A percentile compares a stretch with the other conserved stretches of the same genome.
Conservation (phyloP, 2,797 vertebrate genomes). For the Rhinatrema bivittatum region DNA sequence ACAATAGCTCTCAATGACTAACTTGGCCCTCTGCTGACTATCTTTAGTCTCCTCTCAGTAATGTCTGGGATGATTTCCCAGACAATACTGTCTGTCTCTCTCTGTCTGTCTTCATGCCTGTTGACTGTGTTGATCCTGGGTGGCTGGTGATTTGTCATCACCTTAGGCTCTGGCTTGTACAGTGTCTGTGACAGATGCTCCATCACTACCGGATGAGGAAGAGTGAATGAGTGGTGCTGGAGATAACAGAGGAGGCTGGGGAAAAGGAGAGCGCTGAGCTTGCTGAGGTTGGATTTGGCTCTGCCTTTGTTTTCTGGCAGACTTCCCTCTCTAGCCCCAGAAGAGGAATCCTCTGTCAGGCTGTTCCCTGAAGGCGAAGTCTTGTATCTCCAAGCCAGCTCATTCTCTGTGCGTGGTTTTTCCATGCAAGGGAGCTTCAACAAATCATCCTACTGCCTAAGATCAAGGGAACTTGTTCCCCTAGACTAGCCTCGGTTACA, state of each 20-base stretch:
- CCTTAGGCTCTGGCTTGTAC: constrained; percentile 4
- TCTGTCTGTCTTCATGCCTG: constrained; percentile 40
- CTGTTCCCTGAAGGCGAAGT: too few species aligned
- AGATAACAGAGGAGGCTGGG: constrained; percentile 24
- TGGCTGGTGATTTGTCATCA: constrained; percentile 45
- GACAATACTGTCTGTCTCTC: constrained; percentile 11
- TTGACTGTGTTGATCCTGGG: constrained; percentile 33
- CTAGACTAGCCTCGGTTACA: too few species aligned
- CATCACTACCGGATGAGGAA: constrained; percentile 27
- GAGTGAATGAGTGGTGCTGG: constrained; percentile 4
- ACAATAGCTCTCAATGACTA: too few species aligned
- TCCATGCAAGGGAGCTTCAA: too few species aligned
- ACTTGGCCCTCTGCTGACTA: not conserved
- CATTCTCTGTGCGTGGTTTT: too few species aligned
- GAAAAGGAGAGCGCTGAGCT: not conserved
- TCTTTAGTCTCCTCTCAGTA: constrained; percentile 37
- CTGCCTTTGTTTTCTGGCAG: accelerated
- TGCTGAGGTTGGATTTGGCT: not conserved
- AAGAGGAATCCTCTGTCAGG: accelerated
- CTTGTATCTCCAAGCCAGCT: too few species aligned
- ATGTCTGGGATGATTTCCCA: constrained; percentile 30
- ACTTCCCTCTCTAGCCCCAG: not conserved
- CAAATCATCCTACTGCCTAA: too few species aligned
- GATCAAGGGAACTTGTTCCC: too few species aligned
- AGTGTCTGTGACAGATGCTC: constrained; percentile 32